Evolutionary conservation across 2,797 vertebrate genomes (phyloP).

Genomic region (Epinephelus malabaricus): DNA sequence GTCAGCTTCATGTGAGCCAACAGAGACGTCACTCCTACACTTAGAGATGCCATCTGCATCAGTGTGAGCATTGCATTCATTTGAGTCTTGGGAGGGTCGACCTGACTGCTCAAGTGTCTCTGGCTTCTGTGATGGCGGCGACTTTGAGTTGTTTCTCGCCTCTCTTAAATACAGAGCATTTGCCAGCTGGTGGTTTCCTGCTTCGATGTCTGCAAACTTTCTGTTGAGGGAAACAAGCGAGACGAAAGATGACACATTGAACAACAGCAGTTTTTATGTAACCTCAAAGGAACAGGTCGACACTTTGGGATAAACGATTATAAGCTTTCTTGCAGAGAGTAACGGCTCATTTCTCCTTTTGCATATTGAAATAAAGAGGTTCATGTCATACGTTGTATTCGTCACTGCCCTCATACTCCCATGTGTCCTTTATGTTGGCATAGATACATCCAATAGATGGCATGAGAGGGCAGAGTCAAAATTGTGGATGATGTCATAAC

Average conservation of each 20-base stretch:
- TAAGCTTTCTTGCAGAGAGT: not conserved
- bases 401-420: too few relatives aligned
- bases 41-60: slow-evolving; percentile 10
- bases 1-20: slow-evolving; percentile 42
- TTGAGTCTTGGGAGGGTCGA: slow-evolving; percentile 15
- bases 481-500: too few relatives aligned
- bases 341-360: too few relatives aligned
- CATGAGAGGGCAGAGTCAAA: too few relatives aligned
- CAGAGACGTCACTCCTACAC: not conserved
- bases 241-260: not conserved
- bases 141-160: slow-evolving; percentile 41
- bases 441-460: too few relatives aligned
- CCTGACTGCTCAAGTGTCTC: slow-evolving; percentile 38
- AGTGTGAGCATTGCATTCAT: not conserved
- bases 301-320: not conserved
- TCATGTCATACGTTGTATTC: too few relatives aligned
- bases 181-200: slow-evolving; percentile 85
- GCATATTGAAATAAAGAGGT: too few relatives aligned
- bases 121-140: slow-evolving; percentile 40
- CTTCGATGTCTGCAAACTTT: slow-evolving; percentile 90
- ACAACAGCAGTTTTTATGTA: not conserved
- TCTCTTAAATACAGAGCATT: slow-evolving; percentile 80
- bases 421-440: too few relatives aligned
- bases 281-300: not conserved
- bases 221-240: slow-evolving; percentile 71